phyloP scores from a whole-genome alignment of 2,797 vertebrate genomes.

The Eidolon dupreanum region DNA sequence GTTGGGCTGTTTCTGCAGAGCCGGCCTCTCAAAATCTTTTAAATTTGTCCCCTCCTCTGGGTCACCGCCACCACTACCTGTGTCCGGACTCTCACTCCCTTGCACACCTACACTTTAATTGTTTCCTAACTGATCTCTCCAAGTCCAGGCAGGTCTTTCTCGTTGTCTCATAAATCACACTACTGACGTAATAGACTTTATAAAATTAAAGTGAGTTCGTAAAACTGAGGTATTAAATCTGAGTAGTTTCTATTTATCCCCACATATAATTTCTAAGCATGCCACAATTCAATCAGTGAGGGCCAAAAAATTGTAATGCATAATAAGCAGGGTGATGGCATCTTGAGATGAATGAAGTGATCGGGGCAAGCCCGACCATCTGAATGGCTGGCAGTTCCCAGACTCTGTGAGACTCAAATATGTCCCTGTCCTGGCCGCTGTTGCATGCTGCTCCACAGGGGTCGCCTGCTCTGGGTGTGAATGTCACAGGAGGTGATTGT shows the following conservation, averaged over 20 bases:
- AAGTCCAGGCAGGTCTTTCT: neutral
- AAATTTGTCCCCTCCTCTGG: neutral
- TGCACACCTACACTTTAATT: neutral
- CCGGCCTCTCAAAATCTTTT: neutral
- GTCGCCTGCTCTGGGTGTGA: neutral
- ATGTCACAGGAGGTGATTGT: neutral
- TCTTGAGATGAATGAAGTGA: neutral
- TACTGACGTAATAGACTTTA: neutral
- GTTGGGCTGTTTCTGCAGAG: neutral
- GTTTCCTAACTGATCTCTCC: neutral
- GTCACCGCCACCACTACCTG: neutral
- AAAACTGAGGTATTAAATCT: neutral
- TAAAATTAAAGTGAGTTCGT: neutral
- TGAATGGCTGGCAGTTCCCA: neutral
- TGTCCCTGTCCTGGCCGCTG: neutral
- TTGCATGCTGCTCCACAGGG: accelerated
- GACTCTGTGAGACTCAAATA: neutral
- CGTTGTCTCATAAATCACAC: neutral
- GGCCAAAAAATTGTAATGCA: neutral
- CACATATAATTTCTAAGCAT: neutral
- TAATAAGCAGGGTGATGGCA: neutral
- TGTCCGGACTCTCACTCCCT: neutral
- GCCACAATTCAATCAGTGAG: neutral
- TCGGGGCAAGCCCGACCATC: accelerated
- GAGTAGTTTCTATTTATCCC: neutral